Evolutionary conservation across 2,888 invertebrate genomes (phyloP).

Genomic region (Oscheius sp.): DNA sequence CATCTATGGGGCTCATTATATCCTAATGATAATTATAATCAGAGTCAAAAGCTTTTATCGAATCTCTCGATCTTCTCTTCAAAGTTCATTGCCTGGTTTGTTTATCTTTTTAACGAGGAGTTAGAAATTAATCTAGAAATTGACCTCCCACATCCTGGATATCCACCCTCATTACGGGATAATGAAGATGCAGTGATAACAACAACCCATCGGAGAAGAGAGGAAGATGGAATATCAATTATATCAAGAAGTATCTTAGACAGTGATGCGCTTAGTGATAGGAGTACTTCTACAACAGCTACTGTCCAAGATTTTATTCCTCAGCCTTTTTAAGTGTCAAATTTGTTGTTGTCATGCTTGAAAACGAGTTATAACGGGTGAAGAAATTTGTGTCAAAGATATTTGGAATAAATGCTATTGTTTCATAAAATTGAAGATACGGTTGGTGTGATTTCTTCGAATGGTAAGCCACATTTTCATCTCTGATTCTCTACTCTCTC

Average conservation of each 20-base stretch:
- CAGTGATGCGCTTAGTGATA: slow-evolving; percentile 13
- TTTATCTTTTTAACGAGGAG: background rate
- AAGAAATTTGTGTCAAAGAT: background rate
- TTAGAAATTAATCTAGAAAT: background rate
- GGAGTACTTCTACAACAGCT: slow-evolving; percentile 3
- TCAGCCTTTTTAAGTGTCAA: background rate
- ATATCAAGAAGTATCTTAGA: background rate
- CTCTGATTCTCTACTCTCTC: too few species aligned
- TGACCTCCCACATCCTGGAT: slow-evolving; percentile 19
- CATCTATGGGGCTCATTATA: slow-evolving; percentile 50
- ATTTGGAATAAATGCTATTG: background rate
- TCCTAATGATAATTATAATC: background rate
- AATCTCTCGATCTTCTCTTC: slow-evolving; percentile 8
- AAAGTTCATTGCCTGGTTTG: slow-evolving; percentile 2
- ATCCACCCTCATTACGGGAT: slow-evolving; percentile 15
- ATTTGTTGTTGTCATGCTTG: background rate
- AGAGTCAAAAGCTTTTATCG: slow-evolving; percentile 14
- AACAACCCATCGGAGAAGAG: slow-evolving; percentile 9
- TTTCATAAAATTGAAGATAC: too few species aligned
- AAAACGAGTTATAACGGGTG: background rate
- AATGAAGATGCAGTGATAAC: slow-evolving; percentile 21
- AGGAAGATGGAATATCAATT: slow-evolving; percentile 9
- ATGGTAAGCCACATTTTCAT: too few species aligned
- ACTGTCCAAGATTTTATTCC: background rate
- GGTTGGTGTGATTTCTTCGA: too few species aligned